Evolutionary conservation across 2,797 vertebrate genomes (phyloP), one percentile per base, ranked within the genome.

Genomic region (Bovichtus variegatus): DNA sequence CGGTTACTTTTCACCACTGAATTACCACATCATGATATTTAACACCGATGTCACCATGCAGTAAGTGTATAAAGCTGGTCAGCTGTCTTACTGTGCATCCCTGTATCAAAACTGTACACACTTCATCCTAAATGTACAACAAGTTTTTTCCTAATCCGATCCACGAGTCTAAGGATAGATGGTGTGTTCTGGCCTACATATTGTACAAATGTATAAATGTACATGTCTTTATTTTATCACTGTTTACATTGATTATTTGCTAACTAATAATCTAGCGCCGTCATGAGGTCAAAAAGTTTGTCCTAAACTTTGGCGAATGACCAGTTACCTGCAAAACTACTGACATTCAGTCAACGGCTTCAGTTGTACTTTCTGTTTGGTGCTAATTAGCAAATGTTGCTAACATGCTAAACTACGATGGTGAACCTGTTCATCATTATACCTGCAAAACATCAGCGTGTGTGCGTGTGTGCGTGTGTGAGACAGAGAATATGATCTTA

Each of bases 401-500:
- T n/a, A n/a, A n/a, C n/a, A n/a, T n/a, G n/a, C n/a, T n/a, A n/a
- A n/a, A n/a, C n/a, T 51, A 38, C 27, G 34, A 38, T 38, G 34
- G 46, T 40, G 12, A 54, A 25, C 3, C 40, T 59, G 16, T 8
- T 25, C 13, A 59, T 13, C 7, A 25, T 43, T 31, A 23, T 23
- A 5, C 9, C 13, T 50, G 36, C 47, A 68, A 7, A 61, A 47
- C 29, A 54, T 60, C 10, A 50, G 25, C 0, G 13, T 64, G 29
- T 49, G 23, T 49, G 41, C 43, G 55, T 21, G 40, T 27, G 16
- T 15, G 36, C 40, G 38, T 19, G 31, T 43, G 38, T 46, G 55
- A 16, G 16, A 5, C 43, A n/a, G 44, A n/a, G 27, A 38, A 36
- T 55, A 55, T 67, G 61, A 71, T 73, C 57, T 81, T 74, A 89